These are phyloP conservation scores for Octopus sinensis DNA, from an alignment of 1,140 invertebrate genomes.

Conservation along the genomic window DNA sequence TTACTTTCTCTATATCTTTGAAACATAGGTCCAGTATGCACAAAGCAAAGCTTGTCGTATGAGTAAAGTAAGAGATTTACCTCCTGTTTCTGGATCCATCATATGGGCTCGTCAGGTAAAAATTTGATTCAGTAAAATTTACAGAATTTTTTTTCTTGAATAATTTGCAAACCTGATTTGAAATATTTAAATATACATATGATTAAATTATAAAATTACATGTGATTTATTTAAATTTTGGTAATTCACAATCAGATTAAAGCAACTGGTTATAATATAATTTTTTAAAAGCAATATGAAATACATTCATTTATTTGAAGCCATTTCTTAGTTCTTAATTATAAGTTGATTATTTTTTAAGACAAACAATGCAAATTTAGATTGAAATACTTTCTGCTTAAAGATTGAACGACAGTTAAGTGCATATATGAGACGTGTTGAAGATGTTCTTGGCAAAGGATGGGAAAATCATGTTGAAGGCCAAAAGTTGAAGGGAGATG, in stretches of 20 bases:
- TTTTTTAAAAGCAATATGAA: neutral
- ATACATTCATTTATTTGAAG: neutral
- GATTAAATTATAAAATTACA: too few relatives aligned
- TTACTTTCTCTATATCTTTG: conserved; percentile 16
- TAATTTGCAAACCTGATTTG: too few relatives aligned
- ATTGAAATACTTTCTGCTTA: conserved; percentile 15
- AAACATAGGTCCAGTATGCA: conserved; percentile 77
- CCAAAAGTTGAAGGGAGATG: conserved; percentile 94
- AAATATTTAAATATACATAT: too few relatives aligned
- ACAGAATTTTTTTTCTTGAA: too few relatives aligned
- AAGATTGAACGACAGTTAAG: conserved; percentile 94
- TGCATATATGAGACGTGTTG: conserved; percentile 91
- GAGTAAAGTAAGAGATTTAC: conserved; percentile 87
- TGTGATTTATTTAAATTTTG: too few relatives aligned
- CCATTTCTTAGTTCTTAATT: too few relatives aligned
- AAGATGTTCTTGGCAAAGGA: conserved; percentile 95
- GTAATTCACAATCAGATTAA: too few relatives aligned
- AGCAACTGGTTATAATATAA: too few relatives aligned
- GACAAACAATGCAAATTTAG: too few relatives aligned
- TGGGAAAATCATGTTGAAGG: conserved; percentile 99
- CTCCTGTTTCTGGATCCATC: conserved; percentile 93
- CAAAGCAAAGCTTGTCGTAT: conserved; percentile 82
- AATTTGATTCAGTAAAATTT: neutral
- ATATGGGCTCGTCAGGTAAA: conserved; percentile 91
- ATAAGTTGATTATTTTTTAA: too few relatives aligned